These are phyloP conservation scores for Oligia fasciuncula DNA, from an alignment of 2,888 invertebrate species.

Conservation along the genomic window DNA sequence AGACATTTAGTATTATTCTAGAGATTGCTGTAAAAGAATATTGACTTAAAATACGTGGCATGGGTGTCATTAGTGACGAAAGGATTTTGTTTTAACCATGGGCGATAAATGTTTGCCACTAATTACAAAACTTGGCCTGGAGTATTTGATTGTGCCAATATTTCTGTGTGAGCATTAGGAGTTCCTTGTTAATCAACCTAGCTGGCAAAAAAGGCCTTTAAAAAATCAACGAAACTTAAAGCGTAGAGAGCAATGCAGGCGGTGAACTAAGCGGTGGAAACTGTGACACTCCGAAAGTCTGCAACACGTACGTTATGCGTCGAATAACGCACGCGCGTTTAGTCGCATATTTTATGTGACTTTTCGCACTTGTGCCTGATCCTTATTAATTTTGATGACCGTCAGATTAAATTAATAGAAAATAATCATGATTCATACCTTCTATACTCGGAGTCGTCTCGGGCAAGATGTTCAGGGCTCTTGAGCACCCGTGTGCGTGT, in stretches of 20 bases:
- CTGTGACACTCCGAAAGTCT: neutral
- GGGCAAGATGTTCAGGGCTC: constrained; percentile 89
- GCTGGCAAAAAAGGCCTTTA: neutral
- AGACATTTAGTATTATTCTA: constrained; percentile 6
- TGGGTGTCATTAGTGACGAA: neutral
- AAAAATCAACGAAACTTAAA: neutral
- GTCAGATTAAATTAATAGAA: neutral
- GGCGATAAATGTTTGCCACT: neutral
- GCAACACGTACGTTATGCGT: neutral
- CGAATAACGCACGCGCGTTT: no score
- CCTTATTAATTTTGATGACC: neutral
- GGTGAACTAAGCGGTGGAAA: neutral
- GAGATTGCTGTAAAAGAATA: neutral
- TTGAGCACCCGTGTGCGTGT: constrained; percentile 88
- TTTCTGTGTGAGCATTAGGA: neutral
- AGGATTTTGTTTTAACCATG: neutral
- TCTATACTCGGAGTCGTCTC: constrained; percentile 86
- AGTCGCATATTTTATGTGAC: neutral
- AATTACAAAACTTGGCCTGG: neutral
- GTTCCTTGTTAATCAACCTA: neutral
- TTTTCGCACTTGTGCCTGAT: neutral
- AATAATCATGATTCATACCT: constrained; percentile 67
- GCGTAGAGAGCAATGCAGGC: neutral
- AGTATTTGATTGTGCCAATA: neutral
- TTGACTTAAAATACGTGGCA: no score